These are phyloP conservation scores for Cyclura pinguis DNA, from an alignment of 2,797 vertebrate genomes.

Conservation along the genomic window DNA sequence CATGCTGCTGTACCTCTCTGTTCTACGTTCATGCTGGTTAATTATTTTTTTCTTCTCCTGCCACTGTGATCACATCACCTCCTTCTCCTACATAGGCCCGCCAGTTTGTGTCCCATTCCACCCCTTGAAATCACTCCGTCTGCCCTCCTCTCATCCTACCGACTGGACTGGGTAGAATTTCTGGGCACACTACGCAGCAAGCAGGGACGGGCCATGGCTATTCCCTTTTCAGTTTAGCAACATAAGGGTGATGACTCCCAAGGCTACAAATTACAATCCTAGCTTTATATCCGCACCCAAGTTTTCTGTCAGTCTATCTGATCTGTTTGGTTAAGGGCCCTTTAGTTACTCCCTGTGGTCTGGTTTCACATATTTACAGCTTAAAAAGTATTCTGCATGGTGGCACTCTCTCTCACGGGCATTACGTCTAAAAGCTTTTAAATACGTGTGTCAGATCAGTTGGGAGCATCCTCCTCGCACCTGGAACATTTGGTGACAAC, in stretches of 20 bases:
- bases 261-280: too few relatives aligned
- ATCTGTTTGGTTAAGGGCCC: neutral
- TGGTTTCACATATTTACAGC: neutral
- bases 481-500: neutral
- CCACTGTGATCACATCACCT: neutral
- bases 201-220: too few relatives aligned
- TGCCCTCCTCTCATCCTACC: neutral
- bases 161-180: neutral
- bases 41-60: too few relatives aligned
- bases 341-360: neutral
- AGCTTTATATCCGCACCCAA: neutral
- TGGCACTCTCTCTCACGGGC: neutral
- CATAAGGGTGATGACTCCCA: neutral
- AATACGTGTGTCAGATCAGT: neutral
- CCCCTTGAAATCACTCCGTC: neutral
- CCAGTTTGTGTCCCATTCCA: neutral
- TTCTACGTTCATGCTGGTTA: neutral
- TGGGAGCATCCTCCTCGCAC: neutral
- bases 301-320: neutral
- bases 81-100: neutral
- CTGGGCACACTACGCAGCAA: neutral
- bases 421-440: neutral
- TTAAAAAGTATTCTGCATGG: too few relatives aligned
- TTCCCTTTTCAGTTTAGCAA: neutral
- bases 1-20: neutral